These are phyloP conservation scores for Drosophila seguyi DNA, from an alignment of 1,140 invertebrate species.

Conservation along the genomic window DNA sequence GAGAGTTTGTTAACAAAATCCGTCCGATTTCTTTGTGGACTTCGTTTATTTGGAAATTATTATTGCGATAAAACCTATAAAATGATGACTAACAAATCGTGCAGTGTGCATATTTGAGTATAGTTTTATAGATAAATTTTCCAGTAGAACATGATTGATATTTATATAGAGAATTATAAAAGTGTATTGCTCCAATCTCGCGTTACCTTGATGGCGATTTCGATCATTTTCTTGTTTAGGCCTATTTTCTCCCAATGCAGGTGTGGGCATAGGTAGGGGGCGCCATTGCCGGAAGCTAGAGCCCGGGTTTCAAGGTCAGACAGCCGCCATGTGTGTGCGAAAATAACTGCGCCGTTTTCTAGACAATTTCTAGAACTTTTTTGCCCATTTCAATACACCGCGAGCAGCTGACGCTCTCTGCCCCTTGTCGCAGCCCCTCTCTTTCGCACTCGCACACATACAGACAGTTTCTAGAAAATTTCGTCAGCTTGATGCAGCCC, in stretches of 20 bases:
- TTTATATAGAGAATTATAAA: too few relatives aligned
- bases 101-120: not conserved
- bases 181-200: not conserved
- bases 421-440: not conserved
- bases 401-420: constrained; percentile 66
- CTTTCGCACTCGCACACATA: constrained; percentile 32
- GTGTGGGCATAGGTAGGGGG: not conserved
- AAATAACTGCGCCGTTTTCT: constrained; percentile 49
- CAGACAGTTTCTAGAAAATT: constrained; percentile 73
- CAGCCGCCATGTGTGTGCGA: constrained; percentile 21
- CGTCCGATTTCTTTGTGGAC: too few relatives aligned
- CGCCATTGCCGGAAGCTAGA: constrained; percentile 37
- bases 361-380: constrained; percentile 73
- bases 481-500: constrained; percentile 69
- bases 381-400: constrained; percentile 61
- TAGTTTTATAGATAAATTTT: not conserved
- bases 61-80: not conserved
- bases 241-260: not conserved
- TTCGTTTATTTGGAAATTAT: too few relatives aligned
- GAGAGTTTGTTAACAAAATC: too few relatives aligned
- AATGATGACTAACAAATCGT: not conserved
- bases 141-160: not conserved
- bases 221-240: not conserved
- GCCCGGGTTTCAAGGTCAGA: constrained; percentile 59
- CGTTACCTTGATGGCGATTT: not conserved